phyloP scores from a whole-genome alignment of 2,797 vertebrate genomes.

The Carcharodon carcharias region DNA sequence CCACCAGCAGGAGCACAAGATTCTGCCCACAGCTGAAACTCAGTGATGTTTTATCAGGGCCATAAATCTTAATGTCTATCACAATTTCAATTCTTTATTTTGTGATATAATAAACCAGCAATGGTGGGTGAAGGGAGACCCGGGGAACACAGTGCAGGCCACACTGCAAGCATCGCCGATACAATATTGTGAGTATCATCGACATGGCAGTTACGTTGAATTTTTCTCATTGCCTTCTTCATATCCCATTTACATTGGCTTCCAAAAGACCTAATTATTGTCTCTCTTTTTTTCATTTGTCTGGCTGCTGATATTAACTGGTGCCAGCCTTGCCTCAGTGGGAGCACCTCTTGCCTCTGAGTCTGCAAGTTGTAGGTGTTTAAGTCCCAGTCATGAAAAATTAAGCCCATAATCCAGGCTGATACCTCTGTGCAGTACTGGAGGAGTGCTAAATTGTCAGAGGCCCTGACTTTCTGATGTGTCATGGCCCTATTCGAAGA shows the following conservation, averaged over 20 bases:
- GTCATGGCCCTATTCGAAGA: no score
- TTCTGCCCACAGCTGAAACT: not conserved
- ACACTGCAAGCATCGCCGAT: not conserved
- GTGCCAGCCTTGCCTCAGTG: not conserved
- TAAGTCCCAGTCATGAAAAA: not conserved
- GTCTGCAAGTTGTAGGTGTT: not conserved
- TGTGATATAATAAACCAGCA: not conserved
- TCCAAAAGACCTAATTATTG: not conserved
- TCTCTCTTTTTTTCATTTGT: not conserved
- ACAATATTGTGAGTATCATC: not conserved
- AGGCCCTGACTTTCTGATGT: no score
- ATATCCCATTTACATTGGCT: not conserved
- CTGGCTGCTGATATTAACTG: not conserved
- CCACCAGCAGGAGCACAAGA: no score
- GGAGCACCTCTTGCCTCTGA: not conserved
- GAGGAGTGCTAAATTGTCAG: no score
- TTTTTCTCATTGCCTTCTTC: not conserved
- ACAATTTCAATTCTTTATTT: not conserved
- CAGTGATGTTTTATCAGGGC: not conserved
- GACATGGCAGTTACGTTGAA: not conserved
- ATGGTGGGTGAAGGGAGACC: not conserved
- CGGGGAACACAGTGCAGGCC: not conserved
- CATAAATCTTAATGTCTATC: not conserved
- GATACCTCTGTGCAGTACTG: not conserved
- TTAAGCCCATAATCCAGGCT: not conserved